These are phyloP conservation scores for Aselliscus stoliczkanus DNA, from an alignment of 2,797 vertebrate genomes.

Conservation along the genomic window DNA sequence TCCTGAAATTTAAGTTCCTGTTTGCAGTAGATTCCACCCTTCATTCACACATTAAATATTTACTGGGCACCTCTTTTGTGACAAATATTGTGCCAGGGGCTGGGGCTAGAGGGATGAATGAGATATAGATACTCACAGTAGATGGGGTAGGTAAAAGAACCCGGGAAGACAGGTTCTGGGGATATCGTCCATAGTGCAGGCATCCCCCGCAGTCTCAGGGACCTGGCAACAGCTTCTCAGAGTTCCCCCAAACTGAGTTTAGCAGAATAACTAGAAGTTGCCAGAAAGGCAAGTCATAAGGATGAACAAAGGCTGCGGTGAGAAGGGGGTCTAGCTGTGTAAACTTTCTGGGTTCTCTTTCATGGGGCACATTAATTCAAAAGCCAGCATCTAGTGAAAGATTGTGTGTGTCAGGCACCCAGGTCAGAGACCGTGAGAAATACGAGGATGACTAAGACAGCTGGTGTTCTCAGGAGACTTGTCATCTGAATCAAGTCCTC, in stretches of 20 bases:
- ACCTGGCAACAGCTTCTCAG: background rate
- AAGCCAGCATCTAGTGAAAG: background rate
- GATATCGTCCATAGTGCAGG: background rate
- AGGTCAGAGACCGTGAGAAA: background rate
- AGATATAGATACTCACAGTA: background rate
- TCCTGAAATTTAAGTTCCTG: background rate
- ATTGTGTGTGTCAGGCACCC: background rate
- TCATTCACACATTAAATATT: background rate
- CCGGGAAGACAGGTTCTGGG: background rate
- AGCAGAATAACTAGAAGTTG: background rate
- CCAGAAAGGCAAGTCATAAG: background rate
- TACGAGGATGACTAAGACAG: background rate
- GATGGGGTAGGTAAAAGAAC: background rate
- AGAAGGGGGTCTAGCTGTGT: background rate
- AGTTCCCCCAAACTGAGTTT: background rate
- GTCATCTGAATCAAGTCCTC: background rate
- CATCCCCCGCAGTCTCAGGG: background rate
- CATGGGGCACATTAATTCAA: background rate
- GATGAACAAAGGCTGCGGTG: background rate
- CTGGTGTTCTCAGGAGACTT: background rate
- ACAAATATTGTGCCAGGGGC: background rate
- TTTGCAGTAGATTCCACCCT: background rate
- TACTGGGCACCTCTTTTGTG: background rate
- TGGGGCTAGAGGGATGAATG: background rate
- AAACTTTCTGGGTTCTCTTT: background rate